Evolutionary conservation across 92 coral and sea anemone species (phyloP), one percentile per base, ranked within the genome.

Genomic region (Desmophyllum pertusum): DNA sequence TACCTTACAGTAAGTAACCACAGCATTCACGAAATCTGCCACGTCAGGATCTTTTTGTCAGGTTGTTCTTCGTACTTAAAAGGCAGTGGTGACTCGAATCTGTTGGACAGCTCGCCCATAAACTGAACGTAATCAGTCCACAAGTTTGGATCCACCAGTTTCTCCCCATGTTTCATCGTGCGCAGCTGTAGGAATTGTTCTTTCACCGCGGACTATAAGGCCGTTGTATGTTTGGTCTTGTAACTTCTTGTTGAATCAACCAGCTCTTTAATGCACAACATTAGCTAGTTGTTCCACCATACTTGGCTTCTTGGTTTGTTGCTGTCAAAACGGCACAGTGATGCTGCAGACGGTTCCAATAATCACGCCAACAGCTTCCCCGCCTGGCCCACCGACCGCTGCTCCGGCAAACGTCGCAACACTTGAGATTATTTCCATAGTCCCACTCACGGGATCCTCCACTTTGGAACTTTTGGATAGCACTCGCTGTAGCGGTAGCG

Each of bases 11-110:
- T 75, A 84, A 19, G 65, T 61, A 33, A 73, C 46, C 29, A 84
- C 8, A 14, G 88, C 81, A 5, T 13, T 75, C 62, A 84, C 81
- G 37, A 38, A 84, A 84, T 76, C 67, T 76, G 21, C 65, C 23
- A 76, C 80, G 48, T 76, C 66, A 13, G 80, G 30, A 51, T 76
- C 66, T n/a, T 0, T 76, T 52, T 48, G 21, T 3, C 23, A 68
- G 27, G 38, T 8, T 13, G 25, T n/a, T 35, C 9, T 10, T 14
- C 27, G 59, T 42, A 42, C 38, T 45, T 45, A 36, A 19, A 73
- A 35, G 78, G 62, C 19, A 74, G 9, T 25, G 83, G 73, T 35
- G 41, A 45, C 51, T 78, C n/a, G n/a, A n/a, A n/a, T n/a, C n/a
- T n/a, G n/a, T n/a, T n/a, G n/a, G n/a, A n/a, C n/a, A n/a, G n/a